Percentiles rank a stretch among this genome's conserved stretches.
phyloP scores from a whole-genome alignment of 2,888 invertebrate species.

The Aphodius granarius region DNA sequence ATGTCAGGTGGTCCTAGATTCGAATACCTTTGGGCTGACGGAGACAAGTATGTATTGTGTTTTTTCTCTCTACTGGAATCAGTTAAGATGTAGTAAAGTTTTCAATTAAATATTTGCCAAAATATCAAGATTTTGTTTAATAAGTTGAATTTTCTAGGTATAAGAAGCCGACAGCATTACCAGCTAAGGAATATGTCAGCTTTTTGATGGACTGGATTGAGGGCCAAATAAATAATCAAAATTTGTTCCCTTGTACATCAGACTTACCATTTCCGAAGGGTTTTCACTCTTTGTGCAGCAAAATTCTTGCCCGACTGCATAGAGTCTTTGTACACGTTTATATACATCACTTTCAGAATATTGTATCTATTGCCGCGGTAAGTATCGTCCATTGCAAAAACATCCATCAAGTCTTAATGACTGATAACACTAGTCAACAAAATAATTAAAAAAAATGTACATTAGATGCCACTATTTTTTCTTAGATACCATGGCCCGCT shows the following conservation, averaged over 20 bases:
- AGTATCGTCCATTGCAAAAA: too few relatives aligned
- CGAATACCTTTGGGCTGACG: constrained; percentile 91
- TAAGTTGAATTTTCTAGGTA: constrained; percentile 50
- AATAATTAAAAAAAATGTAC: too few relatives aligned
- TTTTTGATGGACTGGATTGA: constrained; percentile 92
- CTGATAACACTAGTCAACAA: too few relatives aligned
- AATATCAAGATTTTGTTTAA: neutral
- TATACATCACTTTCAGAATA: constrained; percentile 90
- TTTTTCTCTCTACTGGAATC: constrained; percentile 1
- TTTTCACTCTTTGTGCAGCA: constrained; percentile 76
- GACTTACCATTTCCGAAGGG: constrained; percentile 87
- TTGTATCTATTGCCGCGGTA: constrained; percentile 85
- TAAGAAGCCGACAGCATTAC: constrained; percentile 77
- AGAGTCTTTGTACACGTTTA: constrained; percentile 93
- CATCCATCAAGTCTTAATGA: too few relatives aligned
- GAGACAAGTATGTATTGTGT: constrained; percentile 66
- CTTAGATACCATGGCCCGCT: too few relatives aligned
- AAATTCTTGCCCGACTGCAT: constrained; percentile 85
- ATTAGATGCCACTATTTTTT: too few relatives aligned
- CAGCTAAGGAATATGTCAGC: constrained; percentile 82
- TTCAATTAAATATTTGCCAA: neutral
- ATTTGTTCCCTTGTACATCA: constrained; percentile 80
- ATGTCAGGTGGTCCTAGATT: constrained; percentile 90
- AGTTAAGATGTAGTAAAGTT: too few relatives aligned
- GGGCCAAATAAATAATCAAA: constrained; percentile 85